Base-by-base conservation (phyloP, 2,797 vertebrate genomes). In the Catostomus latipinnis region DNA sequence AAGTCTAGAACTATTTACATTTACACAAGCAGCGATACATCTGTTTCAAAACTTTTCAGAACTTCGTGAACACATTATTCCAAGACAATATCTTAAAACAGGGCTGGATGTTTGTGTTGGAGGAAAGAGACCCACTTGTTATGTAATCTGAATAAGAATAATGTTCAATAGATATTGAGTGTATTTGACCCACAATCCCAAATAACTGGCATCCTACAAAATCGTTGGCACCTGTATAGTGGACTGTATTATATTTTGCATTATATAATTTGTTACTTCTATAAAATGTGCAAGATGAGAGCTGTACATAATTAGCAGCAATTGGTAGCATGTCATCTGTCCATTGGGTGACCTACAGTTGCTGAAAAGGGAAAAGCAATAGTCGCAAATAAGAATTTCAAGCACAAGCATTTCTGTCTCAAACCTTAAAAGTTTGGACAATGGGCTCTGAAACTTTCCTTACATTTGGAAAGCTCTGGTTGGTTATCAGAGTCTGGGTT, bases 21-120 rank as follows among this genome's bases (percentile, higher is more conserved):
- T 54, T 50, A 83, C 71, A 34, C 34, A 34, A 34, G 87, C 85
- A 76, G 81, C 78, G 78, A 87, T 72, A 77, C 82, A 84, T 78
- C 74, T 83, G 52, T 68, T 83, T 68, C 88, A 84, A 85, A 87
- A 61, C 65, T 56, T 65, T 53, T 56, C 43, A n/a, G 49, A 60
- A 53, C 58, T 56, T 53, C 61, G 50, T 56, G 7, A 6, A 56
- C 34, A 56, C 53, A 49, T 66, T 66, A 46, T 66, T 75, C 18
- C 54, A 67, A 10, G 6, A 61, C n/a, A 16, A 62, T 65, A 68
- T 7, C 2, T 74, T 77, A 78, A 56, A 71, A 71, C 56, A 67
- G 80, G 67, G 16, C 54, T 65, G 58, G 62, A 63, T 8, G 50
- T 22, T 66, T 74, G 13, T 53, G 13, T 74, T 14, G 34, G 50